phyloP scores from a whole-genome alignment of 2,888 invertebrate genomes.

The Drosophila peninsularis region DNA sequence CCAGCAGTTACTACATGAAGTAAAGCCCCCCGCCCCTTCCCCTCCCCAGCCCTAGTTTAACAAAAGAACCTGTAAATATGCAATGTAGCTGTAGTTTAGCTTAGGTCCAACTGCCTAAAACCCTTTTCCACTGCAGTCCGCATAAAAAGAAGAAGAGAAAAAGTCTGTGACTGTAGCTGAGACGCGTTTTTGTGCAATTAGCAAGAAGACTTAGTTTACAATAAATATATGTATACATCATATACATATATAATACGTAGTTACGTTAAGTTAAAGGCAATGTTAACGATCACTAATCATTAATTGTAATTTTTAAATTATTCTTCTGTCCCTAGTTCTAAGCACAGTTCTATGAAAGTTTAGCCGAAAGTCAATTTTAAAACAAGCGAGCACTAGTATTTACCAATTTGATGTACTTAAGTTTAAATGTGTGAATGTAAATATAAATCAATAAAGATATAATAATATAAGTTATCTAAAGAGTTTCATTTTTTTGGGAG shows the following conservation, averaged over 20 bases:
- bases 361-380: conserved; percentile 42
- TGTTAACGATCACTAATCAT: conserved; percentile 71
- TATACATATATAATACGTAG: conserved; percentile 2
- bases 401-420: conserved; percentile 28
- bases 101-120: conserved; percentile 53
- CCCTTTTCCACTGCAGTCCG: conserved; percentile 73
- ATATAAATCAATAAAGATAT: conserved; percentile 39
- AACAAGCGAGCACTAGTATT: conserved; percentile 43
- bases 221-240: conserved; percentile 4
- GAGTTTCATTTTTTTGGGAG: background rate
- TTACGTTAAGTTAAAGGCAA: conserved; percentile 43
- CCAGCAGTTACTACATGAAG: conserved; percentile 85
- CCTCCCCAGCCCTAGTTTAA: conserved; percentile 12
- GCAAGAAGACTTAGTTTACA: conserved; percentile 41
- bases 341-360: conserved; percentile 29
- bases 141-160: background rate
- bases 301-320: conserved; percentile 67
- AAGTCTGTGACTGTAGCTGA: conserved; percentile 64
- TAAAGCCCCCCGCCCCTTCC: conserved; percentile 34
- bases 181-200: conserved; percentile 61
- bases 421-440: conserved; percentile 49
- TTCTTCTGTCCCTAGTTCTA: conserved; percentile 51
- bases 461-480: background rate
- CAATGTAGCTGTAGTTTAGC: conserved; percentile 34
- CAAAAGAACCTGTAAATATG: conserved; percentile 62